These are phyloP conservation scores for Chelon labrosus DNA, from an alignment of 2,797 vertebrate genomes.

Conservation along the genomic window DNA sequence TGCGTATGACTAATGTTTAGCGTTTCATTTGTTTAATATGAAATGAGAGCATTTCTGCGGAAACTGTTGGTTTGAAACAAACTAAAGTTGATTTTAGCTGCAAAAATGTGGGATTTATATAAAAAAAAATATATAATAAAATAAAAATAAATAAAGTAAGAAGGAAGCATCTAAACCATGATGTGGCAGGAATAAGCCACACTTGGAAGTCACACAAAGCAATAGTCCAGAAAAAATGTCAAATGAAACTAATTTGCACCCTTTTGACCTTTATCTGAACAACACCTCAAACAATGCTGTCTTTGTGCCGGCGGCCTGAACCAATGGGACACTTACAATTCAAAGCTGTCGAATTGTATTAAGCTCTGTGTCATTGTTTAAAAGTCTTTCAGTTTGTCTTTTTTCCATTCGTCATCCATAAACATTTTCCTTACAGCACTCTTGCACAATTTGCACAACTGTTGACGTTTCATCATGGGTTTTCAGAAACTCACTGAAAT, in stretches of 20 bases:
- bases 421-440: neutral
- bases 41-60: neutral
- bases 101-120: neutral
- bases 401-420: neutral
- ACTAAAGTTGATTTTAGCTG: neutral
- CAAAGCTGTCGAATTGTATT: no score
- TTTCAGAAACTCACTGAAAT: neutral
- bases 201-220: neutral
- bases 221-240: neutral
- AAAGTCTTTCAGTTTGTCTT: no score
- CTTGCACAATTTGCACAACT: neutral
- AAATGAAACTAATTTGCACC: neutral
- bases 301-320: neutral
- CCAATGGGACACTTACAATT: neutral
- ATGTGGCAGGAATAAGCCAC: neutral
- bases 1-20: neutral
- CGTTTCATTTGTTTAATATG: neutral
- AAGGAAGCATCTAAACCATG: neutral
- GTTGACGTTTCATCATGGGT: constrained; percentile 13
- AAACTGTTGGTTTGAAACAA: neutral
- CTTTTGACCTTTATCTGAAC: neutral
- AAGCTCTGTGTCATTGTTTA: neutral
- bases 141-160: neutral
- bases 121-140: neutral
- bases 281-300: neutral